Base-by-base conservation (phyloP, 2,113 vertebrate species). In the Psephotus haematonotus region DNA sequence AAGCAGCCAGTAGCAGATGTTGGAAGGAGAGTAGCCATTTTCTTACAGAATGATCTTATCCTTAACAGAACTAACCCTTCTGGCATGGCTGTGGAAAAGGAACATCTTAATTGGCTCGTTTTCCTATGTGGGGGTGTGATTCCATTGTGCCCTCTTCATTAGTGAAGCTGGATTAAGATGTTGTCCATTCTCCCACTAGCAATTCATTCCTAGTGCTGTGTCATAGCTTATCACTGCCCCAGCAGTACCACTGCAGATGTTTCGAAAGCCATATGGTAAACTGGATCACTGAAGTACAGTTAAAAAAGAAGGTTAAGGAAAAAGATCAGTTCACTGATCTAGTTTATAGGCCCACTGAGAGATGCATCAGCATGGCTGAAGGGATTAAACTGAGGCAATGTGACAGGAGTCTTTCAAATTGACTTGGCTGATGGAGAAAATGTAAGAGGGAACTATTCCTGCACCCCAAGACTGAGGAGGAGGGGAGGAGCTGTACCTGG, bases 311-410 rank as follows among this genome's bases (percentile, higher is more conserved):
- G 89, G 91, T 92, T 76, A 82, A 64, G 70, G 60, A 86, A 89
- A 90, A 95, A 91, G 35, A 75, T 78, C 44, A 93, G 91, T 92
- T 96, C 80, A 57, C 89, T 92, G 86, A 95, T 96, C 94, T 97
- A 92, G 96, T 95, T 97, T 95, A 87, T 62, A 72, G 77, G 91
- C 77, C 94, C 84, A 78, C 35, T 52, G 95, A 72, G 96, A 92
- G 43, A 76, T 2, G 4, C 62, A 44, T 86, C 65, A 82, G 57
- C 80, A 81, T n/a, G 71, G 29, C 47, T 57, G 70, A 82, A 81
- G 29, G 52, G 52, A 87, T 90, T 93, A 65, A 85, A 72, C 23
- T 17, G 43, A 72, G 43, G 65, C 72, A 84, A 69, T 47, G 64
- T 83, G 43, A 47, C 7, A 46, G 35, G 47, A 92, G 31, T 29